Evolutionary conservation across 2,888 invertebrate species (phyloP).

Genomic region (Parnassius mnemosyne): DNA sequence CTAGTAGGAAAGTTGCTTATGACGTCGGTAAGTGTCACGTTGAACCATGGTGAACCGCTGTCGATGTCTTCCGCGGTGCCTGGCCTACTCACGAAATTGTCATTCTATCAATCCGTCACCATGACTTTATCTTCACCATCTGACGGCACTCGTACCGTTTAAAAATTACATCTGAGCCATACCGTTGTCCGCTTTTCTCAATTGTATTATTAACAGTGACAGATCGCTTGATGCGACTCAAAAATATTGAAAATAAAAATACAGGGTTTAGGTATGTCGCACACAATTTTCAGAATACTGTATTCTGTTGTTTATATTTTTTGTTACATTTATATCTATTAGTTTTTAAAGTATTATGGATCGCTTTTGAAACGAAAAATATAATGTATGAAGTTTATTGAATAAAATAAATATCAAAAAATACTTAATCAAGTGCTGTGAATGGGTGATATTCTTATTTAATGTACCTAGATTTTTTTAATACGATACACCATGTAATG

Average conservation of each 20-base stretch:
- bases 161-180: conserved; percentile 44
- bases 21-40: conserved; percentile 79
- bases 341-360: no score
- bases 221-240: conserved; percentile 19
- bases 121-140: conserved; percentile 69
- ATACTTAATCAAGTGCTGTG: no score
- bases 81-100: conserved; percentile 78
- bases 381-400: no score
- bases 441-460: no score
- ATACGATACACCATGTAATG: no score
- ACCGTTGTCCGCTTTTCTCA: conserved; percentile 54
- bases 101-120: conserved; percentile 77
- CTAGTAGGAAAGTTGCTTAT: conserved; percentile 80
- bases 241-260: not conserved
- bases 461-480: no score
- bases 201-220: conserved; percentile 48
- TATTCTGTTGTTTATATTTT: no score
- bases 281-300: no score
- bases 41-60: conserved; percentile 78
- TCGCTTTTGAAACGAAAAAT: no score
- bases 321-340: no score
- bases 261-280: no score
- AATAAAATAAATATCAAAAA: no score
- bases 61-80: conserved; percentile 68
- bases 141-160: conserved; percentile 51